A percentile compares a stretch with the other conserved stretches of the same genome.
These are phyloP conservation scores for Haplotaxodon microlepis DNA, from an alignment of 2,113 vertebrate species.

Conservation along the genomic window DNA sequence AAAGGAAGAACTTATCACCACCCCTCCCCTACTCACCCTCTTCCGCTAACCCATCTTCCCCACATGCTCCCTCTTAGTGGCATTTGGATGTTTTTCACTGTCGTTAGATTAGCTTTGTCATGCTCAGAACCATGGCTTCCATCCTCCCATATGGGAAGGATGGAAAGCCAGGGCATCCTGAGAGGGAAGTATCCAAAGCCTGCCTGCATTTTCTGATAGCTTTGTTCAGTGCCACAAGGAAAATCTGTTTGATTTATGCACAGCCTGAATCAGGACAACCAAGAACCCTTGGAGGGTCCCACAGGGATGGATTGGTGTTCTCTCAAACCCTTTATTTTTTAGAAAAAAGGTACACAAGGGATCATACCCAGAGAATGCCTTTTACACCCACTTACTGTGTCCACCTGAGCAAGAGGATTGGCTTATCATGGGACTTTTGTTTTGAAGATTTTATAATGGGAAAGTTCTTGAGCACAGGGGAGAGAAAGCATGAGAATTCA, in stretches of 20 bases:
- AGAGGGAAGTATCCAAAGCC: conserved; percentile 54
- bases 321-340: conserved; percentile 46
- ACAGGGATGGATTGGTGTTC: conserved; percentile 39
- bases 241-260: conserved; percentile 57
- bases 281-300: conserved; percentile 21
- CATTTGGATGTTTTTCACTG: conserved; percentile 39
- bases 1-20: conserved; percentile 49
- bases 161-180: conserved; percentile 47
- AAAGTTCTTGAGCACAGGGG: not conserved
- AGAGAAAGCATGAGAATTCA: not conserved
- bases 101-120: conserved; percentile 63
- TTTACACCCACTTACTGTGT: conserved; percentile 3
- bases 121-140: conserved; percentile 44
- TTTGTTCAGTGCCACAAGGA: conserved; percentile 55
- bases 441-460: not conserved
- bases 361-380: conserved; percentile 22
- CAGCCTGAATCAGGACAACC: conserved; percentile 42
- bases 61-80: conserved; percentile 30
- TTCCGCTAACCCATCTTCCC: not conserved
- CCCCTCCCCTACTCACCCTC: not conserved
- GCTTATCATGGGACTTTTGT: conserved; percentile 9
- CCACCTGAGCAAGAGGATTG: conserved; percentile 50
- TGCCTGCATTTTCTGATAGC: conserved; percentile 68
- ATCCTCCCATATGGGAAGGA: conserved; percentile 31
- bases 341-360: conserved; percentile 32